Conservation (phyloP, 2,797 vertebrate genomes). For the Carapus acus region DNA sequence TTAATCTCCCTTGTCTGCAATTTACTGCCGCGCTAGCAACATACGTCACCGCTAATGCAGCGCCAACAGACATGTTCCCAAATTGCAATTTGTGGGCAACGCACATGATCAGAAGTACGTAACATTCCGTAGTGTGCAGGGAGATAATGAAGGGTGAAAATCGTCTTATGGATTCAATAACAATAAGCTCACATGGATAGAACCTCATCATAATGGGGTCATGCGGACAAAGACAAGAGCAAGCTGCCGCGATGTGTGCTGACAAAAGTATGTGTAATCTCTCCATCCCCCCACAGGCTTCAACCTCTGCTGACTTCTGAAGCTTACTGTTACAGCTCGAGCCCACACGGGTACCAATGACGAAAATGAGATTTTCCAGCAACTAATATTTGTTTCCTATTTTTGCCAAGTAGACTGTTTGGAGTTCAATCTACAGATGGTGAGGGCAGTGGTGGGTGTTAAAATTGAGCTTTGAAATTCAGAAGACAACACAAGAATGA, state of each 20-base stretch:
- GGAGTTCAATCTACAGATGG: too few relatives aligned
- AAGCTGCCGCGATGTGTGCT: constrained; percentile 54
- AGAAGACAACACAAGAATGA: too few relatives aligned
- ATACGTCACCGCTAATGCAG: constrained; percentile 45
- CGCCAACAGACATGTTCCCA: constrained; percentile 40
- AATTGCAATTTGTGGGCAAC: constrained; percentile 45
- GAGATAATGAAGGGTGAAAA: constrained; percentile 61
- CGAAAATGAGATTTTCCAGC: too few relatives aligned
- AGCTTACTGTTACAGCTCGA: constrained; percentile 45
- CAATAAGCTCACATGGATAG: constrained; percentile 23
- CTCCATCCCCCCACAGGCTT: constrained; percentile 43
- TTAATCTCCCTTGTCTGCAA: constrained; percentile 49
- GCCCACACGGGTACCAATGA: constrained; percentile 46
- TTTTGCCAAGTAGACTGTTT: too few relatives aligned
- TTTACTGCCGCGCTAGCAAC: constrained; percentile 56
- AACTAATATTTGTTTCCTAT: constrained; percentile 7
- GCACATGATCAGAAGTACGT: constrained; percentile 44
- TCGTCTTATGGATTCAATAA: constrained; percentile 53
- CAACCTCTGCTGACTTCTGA: constrained; percentile 34
- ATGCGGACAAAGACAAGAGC: constrained; percentile 30
- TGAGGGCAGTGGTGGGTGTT: too few relatives aligned
- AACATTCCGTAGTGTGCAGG: constrained; percentile 27
- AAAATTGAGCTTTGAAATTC: too few relatives aligned
- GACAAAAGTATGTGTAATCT: constrained; percentile 59
- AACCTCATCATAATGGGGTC: constrained; percentile 47